phyloP scores from a whole-genome alignment of 2,888 invertebrate species.

The Siphonodentalium dalli region DNA sequence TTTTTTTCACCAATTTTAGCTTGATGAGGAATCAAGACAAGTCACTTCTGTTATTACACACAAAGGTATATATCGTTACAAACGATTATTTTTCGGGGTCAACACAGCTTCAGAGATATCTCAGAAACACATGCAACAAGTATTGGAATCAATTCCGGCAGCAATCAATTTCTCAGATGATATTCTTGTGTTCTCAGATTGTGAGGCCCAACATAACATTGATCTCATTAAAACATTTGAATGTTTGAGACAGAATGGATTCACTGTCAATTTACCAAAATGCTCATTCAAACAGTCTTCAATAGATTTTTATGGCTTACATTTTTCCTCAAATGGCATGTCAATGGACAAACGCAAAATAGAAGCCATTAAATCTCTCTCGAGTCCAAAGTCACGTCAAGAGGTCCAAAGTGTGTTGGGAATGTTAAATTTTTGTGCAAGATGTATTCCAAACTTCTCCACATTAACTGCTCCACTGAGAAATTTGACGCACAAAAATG shows the following conservation, averaged over 20 bases:
- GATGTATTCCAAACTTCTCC: slow-evolving; percentile 8
- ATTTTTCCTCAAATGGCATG: slow-evolving; percentile 1
- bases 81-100: slow-evolving; percentile 2
- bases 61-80: slow-evolving; percentile 9
- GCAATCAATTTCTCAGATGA: slow-evolving; percentile 12
- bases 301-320: slow-evolving; percentile 5
- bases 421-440: slow-evolving; percentile 5
- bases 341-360: slow-evolving; percentile 1
- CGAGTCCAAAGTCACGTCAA: background rate
- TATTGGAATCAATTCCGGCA: slow-evolving; percentile 1
- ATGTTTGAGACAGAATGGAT: slow-evolving; percentile 2
- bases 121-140: slow-evolving; percentile 8
- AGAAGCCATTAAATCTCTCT: background rate
- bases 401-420: slow-evolving; percentile 5
- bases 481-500: slow-evolving; percentile 7
- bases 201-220: slow-evolving; percentile 2
- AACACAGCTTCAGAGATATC: slow-evolving; percentile 21
- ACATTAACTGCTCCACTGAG: slow-evolving; percentile 6
- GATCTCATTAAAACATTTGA: background rate
- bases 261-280: slow-evolving; percentile 9
- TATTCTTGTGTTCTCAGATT: slow-evolving; percentile 5
- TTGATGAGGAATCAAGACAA: background rate
- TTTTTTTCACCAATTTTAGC: slow-evolving; percentile 4
- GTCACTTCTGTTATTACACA: slow-evolving; percentile 9
- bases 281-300: slow-evolving; percentile 5